Evolutionary conservation across 2,113 vertebrate species (phyloP), one percentile per base, ranked within the genome.

Genomic region (Eurypyga helias): DNA sequence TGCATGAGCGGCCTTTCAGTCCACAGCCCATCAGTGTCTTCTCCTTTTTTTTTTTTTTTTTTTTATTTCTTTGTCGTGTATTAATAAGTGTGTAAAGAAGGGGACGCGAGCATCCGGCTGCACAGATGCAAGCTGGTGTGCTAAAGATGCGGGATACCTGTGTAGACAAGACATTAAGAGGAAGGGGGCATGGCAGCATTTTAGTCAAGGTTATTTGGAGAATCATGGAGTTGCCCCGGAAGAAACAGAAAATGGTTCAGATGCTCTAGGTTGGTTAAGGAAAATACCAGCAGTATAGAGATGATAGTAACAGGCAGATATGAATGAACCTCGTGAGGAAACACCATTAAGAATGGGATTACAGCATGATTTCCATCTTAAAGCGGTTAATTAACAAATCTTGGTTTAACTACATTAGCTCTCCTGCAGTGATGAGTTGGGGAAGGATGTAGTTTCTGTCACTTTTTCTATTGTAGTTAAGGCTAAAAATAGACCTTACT

Each of bases 371-470:
- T 89, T 90, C 49, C 26, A 24, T 90, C 3, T 76, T 86, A 49
- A 72, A 90, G 24, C 41, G 43, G 51, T 87, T 91, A 84, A 62
- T 95, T 87, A 80, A 64, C 41, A 72, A 90, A n/a, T 45, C 34
- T 69, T 80, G 38, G 8, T 67, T 90, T 76, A 97, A 77, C 25
- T 89, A 10, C 67, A 31, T 86, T 34, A 87, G 8, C 41, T 90
- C 6, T 89, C 46, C 67, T 81, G 36, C 38, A 46, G 24, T 1
- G 1, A 33, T 45, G 57, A n/a, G n/a, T n/a, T n/a, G 3, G 4
- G 4, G 29, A 11, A 33, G 18, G 16, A 21, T 23, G 15, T 34
- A 12, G 9, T 66, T 82, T 78, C 71, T 96, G 13, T 84, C 49
- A 38, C 7, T 82, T 82, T 10, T 38, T 54, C 34, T 49, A 0